Base-by-base conservation (phyloP, 2,113 vertebrate species). In the Acinonyx jubatus region DNA sequence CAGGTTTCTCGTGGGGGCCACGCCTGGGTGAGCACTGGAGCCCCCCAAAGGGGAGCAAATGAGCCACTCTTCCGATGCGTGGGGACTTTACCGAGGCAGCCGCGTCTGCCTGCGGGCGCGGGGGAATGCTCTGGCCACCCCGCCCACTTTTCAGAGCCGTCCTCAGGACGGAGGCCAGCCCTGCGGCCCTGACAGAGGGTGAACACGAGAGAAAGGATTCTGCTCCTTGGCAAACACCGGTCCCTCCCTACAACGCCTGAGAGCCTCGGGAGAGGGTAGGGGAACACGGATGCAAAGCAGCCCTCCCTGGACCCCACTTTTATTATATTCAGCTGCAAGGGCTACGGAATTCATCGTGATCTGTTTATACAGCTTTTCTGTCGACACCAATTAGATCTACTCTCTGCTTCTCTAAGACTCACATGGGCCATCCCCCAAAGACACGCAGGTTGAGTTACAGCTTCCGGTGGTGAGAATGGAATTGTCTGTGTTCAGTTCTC, bases 31-130 rank as follows among this genome's bases (percentile, higher is more conserved):
- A 96, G 65, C 89, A 45, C 27, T 61, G 94, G 86, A n/a, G 52
- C 57, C 45, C 89, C 78, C 82, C 61, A 86, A 29, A 25, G 5
- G 5, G 82, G 73, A 94, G 89, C 71, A 97, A 81, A 83, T 36
- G 73, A 97, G 55, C 73, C n/a, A 6, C 38, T 97, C 93, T 86
- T 97, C 74, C 65, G 50, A 78, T n/a, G 79, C 25, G 0, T 36
- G 48, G 79, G 84, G 92, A 90, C 76, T 96, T 97, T 95, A 89
- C 96, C 96, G 94, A 88, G 88, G 88, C 91, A 97, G 93, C 96
- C 1, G 21, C 38, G 48, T 73, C 65, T 57, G 94, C 57, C 89
- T 93, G 86, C 36, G 2, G 15, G 12, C 52, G 36, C 3, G 36
- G 36, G 84, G 82, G 74, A 93, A 86, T 1, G 66, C 87, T 89